Percentiles rank a stretch among this genome's conserved stretches.
These are phyloP conservation scores for Melieria crassipennis DNA, from an alignment of 2,888 invertebrate species.

Conservation along the genomic window DNA sequence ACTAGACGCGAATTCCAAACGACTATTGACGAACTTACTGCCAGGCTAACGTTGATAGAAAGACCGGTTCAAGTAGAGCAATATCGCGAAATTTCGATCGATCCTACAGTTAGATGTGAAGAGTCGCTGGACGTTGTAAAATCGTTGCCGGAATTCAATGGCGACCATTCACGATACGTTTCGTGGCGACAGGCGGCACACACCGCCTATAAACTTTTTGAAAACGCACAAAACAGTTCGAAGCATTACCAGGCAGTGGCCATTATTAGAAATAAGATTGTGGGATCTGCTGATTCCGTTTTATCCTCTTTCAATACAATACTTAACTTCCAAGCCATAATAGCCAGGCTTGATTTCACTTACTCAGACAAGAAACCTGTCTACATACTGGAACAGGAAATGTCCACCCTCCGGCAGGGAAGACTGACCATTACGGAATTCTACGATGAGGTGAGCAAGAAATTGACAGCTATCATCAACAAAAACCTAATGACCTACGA, in stretches of 20 bases:
- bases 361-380: constrained; percentile 30
- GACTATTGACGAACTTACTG: too few relatives aligned
- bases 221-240: background rate
- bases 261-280: constrained; percentile 5
- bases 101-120: background rate
- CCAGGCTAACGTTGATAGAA: too few relatives aligned
- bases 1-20: too few relatives aligned
- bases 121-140: constrained; percentile 21
- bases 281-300: constrained; percentile 5
- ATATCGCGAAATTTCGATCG: too few relatives aligned
- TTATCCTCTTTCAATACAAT: constrained; percentile 23
- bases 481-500: constrained; percentile 28
- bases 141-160: constrained; percentile 24
- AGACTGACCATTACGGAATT: constrained; percentile 20
- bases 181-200: constrained; percentile 35
- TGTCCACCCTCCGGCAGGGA: constrained; percentile 27
- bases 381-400: constrained; percentile 30
- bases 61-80: too few relatives aligned
- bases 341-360: constrained; percentile 32
- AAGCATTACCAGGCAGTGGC: constrained; percentile 15
- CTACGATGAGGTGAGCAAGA: constrained; percentile 33
- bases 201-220: constrained; percentile 13
- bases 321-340: constrained; percentile 28
- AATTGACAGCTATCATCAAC: constrained; percentile 30
- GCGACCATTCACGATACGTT: constrained; percentile 33